These are phyloP conservation scores for Hydrolagus colliei DNA, from an alignment of 2,797 vertebrate species.

Conservation along the genomic window DNA sequence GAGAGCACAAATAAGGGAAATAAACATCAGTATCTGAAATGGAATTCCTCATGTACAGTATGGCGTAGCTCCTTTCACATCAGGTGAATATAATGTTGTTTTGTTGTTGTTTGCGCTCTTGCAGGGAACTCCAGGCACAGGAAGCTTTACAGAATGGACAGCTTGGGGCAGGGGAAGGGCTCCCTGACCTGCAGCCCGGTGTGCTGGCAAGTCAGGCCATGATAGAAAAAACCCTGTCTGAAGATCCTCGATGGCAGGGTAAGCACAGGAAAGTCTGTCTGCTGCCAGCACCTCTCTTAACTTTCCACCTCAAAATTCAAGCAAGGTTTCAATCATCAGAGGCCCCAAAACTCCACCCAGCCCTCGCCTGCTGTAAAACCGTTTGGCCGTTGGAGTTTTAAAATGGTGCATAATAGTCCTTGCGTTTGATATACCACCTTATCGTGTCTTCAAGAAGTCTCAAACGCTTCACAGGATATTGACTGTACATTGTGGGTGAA, in stretches of 20 bases:
- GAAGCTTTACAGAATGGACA: constrained; percentile 84
- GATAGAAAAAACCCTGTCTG: constrained; percentile 85
- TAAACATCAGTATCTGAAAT: too few species aligned
- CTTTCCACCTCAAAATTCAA: neutral
- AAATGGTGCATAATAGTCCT: neutral
- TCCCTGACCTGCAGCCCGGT: constrained; percentile 78
- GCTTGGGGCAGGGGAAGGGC: constrained; percentile 67
- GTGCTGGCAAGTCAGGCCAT: constrained; percentile 87
- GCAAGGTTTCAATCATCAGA: too few species aligned
- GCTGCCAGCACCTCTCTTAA: too few species aligned
- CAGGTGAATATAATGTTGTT: fast-evolving
- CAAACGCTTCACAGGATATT: too few species aligned
- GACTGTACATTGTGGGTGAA: too few species aligned
- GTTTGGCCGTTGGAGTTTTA: too few species aligned
- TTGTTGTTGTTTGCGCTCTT: constrained; percentile 34
- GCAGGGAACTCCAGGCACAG: constrained; percentile 86
- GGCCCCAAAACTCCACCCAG: too few species aligned
- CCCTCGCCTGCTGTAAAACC: too few species aligned
- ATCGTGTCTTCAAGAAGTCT: neutral
- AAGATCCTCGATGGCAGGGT: constrained; percentile 93
- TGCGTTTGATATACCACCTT: neutral
- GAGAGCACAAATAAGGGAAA: too few species aligned
- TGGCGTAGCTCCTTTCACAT: too few species aligned
- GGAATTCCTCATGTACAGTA: too few species aligned
- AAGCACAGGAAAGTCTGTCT: constrained; percentile 38